Evolutionary conservation across 1,140 invertebrate species (phyloP).

Genomic region (Pseudomyrmex flavicornis): DNA sequence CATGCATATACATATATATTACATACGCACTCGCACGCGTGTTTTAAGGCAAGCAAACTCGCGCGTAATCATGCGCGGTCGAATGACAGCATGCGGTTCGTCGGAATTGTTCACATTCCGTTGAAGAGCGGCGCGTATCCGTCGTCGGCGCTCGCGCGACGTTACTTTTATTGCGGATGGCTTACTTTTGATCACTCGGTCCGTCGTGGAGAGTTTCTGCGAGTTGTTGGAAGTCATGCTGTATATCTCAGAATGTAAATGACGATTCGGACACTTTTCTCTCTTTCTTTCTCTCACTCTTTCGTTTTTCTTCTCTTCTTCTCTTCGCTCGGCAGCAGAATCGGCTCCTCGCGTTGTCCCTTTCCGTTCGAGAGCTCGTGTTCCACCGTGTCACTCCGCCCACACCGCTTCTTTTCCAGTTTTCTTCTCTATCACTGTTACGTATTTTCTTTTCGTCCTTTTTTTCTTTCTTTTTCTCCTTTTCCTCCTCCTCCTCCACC

Average conservation of each 20-base stretch:
- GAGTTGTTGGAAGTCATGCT: constrained; percentile 87
- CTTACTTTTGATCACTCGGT: constrained; percentile 91
- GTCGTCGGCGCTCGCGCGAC: constrained; percentile 22
- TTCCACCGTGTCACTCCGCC: constrained; percentile 13
- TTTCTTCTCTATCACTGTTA: constrained; percentile 8
- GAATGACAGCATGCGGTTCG: constrained; percentile 8
- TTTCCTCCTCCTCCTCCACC: constrained; percentile 10
- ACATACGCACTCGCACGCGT: constrained; percentile 1
- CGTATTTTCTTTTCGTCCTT: not conserved
- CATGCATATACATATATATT: not conserved
- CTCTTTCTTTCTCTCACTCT: constrained; percentile 40
- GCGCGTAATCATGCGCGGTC: not conserved
- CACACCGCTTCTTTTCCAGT: constrained; percentile 40
- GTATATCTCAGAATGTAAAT: constrained; percentile 72
- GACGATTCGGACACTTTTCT: constrained; percentile 72
- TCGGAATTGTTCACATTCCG: not conserved
- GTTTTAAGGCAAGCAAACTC: no score
- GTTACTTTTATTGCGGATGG: constrained; percentile 58
- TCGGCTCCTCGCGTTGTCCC: constrained; percentile 40
- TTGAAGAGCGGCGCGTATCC: not conserved
- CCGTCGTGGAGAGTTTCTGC: constrained; percentile 90
- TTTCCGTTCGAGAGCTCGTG: constrained; percentile 34
- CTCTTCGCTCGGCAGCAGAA: constrained; percentile 36
- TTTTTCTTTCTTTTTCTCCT: constrained; percentile 1
- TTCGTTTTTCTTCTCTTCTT: constrained; percentile 40